Evolutionary conservation across 2,888 invertebrate genomes (phyloP).

Genomic region (Lasioglossum marginatum): DNA sequence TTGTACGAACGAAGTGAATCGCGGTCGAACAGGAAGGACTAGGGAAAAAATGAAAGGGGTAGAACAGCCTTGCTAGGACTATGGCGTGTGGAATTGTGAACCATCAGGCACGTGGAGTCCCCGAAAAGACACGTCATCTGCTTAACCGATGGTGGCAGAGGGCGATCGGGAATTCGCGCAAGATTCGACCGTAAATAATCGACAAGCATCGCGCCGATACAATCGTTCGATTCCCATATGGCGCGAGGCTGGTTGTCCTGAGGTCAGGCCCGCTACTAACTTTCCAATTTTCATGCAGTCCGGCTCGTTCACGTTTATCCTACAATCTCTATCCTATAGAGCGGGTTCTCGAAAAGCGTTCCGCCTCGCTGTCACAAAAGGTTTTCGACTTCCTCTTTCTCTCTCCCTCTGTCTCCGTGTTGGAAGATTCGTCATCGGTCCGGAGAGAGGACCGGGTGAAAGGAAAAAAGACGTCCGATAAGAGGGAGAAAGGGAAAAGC

Average conservation of each 20-base stretch:
- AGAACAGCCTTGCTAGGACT: not conserved
- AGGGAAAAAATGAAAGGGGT: not conserved
- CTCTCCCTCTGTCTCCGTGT: not conserved
- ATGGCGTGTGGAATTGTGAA: not conserved
- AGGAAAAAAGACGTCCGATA: constrained; percentile 41
- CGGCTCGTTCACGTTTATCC: constrained; percentile 45
- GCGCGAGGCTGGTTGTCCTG: constrained; percentile 27
- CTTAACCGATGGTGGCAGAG: not conserved
- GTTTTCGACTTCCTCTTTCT: not conserved
- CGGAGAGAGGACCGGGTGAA: not conserved
- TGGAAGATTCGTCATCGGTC: constrained; percentile 57
- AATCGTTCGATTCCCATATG: constrained; percentile 64
- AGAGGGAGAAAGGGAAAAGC: constrained; percentile 29
- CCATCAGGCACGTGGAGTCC: not conserved
- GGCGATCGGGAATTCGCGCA: constrained; percentile 1
- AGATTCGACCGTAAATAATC: constrained; percentile 56
- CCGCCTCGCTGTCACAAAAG: constrained; percentile 30
- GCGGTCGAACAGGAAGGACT: not conserved
- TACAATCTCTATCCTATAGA: constrained; percentile 42
- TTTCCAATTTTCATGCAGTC: constrained; percentile 63
- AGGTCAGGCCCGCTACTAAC: constrained; percentile 49
- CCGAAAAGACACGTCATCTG: constrained; percentile 30
- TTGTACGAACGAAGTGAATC: not conserved
- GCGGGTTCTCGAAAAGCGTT: constrained; percentile 16
- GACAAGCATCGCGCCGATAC: constrained; percentile 56